Percentiles rank a stretch among this genome's conserved stretches.
These are phyloP conservation scores for Apocrypta bakeri DNA, from an alignment of 1,140 invertebrate genomes.

Conservation along the genomic window DNA sequence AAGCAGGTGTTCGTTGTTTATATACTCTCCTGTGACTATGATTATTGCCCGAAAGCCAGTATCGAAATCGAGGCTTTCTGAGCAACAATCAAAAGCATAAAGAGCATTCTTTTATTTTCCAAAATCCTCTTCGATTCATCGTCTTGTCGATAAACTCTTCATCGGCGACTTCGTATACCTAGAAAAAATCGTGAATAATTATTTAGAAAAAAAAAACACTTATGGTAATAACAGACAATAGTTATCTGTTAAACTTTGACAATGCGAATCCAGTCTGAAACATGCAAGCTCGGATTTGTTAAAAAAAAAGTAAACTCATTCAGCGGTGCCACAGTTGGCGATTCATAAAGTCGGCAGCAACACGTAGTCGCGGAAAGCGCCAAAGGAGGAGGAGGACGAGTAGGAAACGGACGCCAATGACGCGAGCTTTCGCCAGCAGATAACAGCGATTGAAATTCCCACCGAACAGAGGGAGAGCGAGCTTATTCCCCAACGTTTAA, in stretches of 20 bases:
- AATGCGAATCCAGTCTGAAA: not conserved
- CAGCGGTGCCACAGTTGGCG: not conserved
- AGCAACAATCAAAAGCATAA: slow-evolving; percentile 77
- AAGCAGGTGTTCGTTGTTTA: slow-evolving; percentile 44
- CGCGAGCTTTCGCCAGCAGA: slow-evolving; percentile 13
- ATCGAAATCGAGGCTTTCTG: slow-evolving; percentile 72
- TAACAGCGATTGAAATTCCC: slow-evolving; percentile 37
- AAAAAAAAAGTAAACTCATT: not conserved
- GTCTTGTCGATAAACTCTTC: not conserved
- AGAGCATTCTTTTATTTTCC: slow-evolving; percentile 60
- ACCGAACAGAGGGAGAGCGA: not conserved
- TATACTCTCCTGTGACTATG: slow-evolving; percentile 73
- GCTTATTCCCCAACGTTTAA: not conserved
- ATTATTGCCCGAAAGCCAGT: slow-evolving; percentile 76
- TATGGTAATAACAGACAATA: too few relatives aligned
- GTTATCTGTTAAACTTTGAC: not conserved
- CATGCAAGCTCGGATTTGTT: slow-evolving; percentile 12
- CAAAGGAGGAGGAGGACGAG: slow-evolving; percentile 65
- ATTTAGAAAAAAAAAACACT: not conserved
- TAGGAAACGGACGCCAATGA: slow-evolving; percentile 57
- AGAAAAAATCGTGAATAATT: not conserved
- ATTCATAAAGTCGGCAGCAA: slow-evolving; percentile 33
- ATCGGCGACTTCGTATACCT: not conserved
- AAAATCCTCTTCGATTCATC: not conserved
- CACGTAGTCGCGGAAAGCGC: slow-evolving; percentile 47